Evolutionary conservation across 2,888 invertebrate species (phyloP), one percentile per base, ranked within the genome.

Genomic region (Nipponacmea schrenckii): DNA sequence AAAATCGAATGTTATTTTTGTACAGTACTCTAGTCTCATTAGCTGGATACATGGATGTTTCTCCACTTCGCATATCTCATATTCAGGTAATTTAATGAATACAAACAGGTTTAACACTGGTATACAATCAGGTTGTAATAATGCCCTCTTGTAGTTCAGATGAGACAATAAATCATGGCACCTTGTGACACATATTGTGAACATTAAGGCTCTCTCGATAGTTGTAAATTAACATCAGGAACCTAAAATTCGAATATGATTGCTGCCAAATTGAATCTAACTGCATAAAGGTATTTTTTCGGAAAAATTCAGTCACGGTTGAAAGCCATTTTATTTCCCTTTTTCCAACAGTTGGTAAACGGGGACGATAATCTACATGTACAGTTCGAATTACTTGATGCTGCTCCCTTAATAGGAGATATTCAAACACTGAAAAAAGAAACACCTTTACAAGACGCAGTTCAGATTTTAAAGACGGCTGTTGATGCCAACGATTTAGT

Each of bases 371-470:
- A 67, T 44, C 44, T 73, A n/a, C 56, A 67, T 14, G 77, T 81
- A 12, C 72, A 69, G 10, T 81, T 83, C 73, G 79, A 81, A 50
- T 64, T 83, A 1, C 70, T 83, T 2, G 83, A 83, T 48, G 77
- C 77, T 0, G 77, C 83, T 0, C 83, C 83, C 44, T 76, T 73
- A 2, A 45, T 74, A 2, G 81, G 83, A 2, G 79, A 83, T 67
- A 76, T 79, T 0, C 74, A 71, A 3, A 44, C 67, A 0, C 27
- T 71, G 1, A 46, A 66, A 20, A 69, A 44, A n/a, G 80, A 83
- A 64, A 77, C 76, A 0, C 70, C 79, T 0, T 62, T 83, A 24
- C 71, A 65, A 26, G 75, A 74, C 20, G 83, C 83, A 0, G 80
- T 77, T 1, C 75, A 74, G 31, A 76, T 71, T 0, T 31, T 83